phyloP scores from a whole-genome alignment of 2,888 invertebrate species.

The Agriopis aurantiaria region DNA sequence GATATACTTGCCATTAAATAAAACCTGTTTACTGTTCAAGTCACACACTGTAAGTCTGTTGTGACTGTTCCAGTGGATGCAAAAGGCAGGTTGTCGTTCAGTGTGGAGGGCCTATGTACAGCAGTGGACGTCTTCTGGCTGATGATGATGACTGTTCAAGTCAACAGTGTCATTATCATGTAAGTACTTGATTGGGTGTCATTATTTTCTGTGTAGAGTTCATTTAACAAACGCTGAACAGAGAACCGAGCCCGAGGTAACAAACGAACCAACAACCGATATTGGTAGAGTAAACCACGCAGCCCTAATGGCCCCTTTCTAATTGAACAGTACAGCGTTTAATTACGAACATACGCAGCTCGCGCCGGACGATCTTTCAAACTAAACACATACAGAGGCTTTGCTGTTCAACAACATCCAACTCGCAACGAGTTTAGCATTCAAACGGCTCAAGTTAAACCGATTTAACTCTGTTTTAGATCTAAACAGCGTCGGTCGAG shows the following conservation, averaged over 20 bases:
- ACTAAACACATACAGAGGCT: constrained; percentile 67
- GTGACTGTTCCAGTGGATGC: too few species aligned
- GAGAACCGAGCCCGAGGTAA: background rate
- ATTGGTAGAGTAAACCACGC: constrained; percentile 36
- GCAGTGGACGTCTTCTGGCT: too few species aligned
- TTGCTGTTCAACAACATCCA: constrained; percentile 62
- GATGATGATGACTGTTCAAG: too few species aligned
- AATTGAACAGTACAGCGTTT: constrained; percentile 62
- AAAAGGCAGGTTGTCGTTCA: too few species aligned
- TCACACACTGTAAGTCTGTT: too few species aligned
- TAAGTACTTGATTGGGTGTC: background rate
- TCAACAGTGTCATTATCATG: background rate
- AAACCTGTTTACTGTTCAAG: too few species aligned
- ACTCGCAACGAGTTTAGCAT: constrained; percentile 64
- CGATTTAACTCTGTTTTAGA: constrained; percentile 60
- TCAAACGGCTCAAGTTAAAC: constrained; percentile 64
- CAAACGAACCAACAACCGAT: constrained; percentile 29
- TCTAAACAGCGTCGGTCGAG: constrained; percentile 53
- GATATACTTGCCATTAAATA: too few species aligned
- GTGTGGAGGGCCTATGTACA: too few species aligned
- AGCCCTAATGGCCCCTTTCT: constrained; percentile 53
- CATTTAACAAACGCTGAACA: background rate
- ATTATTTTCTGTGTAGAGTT: background rate
- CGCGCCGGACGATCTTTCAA: constrained; percentile 58
- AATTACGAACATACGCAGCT: constrained; percentile 60